Evolutionary conservation across 2,113 vertebrate species (phyloP), one percentile per base, ranked within the genome.

Genomic region (Xiphorhynchus elegans): DNA sequence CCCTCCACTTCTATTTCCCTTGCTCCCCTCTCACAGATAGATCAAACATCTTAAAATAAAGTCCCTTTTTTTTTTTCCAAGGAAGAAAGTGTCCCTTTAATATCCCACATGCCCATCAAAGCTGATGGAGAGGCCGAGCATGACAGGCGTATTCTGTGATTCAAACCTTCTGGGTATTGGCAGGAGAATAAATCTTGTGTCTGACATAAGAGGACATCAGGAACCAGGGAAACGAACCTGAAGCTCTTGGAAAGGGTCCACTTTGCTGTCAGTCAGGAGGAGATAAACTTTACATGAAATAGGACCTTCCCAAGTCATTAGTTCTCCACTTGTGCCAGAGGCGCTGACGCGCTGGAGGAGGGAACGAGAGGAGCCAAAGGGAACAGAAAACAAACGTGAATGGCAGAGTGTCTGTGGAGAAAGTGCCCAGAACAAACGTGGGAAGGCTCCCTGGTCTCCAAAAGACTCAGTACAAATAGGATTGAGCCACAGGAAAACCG

Each of bases 381-480:
- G 96, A 96, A 90, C 95, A 93, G 91, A 95, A 94, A 97, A 96
- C 66, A 90, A 86, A 93, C n/a, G 40, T 79, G 89, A 94, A 89
- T 84, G 89, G 90, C 69, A 91, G 8, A 13, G 2, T 46, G 86
- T 58, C 87, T 84, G 62, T 6, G 25, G 6, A 55, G 85, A 84
- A 85, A 94, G 75, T 13, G 86, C 84, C 92, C n/a, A 0, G 50
- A 4, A 18, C 64, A 58, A 72, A 84, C 12, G 67, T 25, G 76
- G 84, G 69, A 90, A 63, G 0, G n/a, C 50, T 70, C 60, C 66
- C 49, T 72, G 50, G 31, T 42, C 70, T 64, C n/a, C 8, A 29
- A 62, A 52, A 74, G 40, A 16, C 70, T 90, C 44, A 2, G 15
- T 56, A 64, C 2, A 18, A 23, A 3, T 1, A 6, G 59, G 35